Evolutionary conservation across 1,140 invertebrate species (phyloP), one percentile per base, ranked within the genome.

Genomic region (Carcinoscorpius rotundicauda): DNA sequence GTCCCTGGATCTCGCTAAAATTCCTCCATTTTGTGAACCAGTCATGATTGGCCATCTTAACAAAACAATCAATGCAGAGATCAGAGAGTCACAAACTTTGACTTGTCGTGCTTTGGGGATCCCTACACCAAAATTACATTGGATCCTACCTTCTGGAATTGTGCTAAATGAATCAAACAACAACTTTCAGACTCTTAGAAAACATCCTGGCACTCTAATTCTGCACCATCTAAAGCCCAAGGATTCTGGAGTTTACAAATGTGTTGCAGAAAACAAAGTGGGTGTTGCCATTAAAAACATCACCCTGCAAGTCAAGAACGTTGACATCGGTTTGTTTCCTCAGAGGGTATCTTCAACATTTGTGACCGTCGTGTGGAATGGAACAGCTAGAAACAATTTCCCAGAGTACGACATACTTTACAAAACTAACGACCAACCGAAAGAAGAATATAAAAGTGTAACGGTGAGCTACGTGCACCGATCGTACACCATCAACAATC

Each of bases 361-460:
- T 65, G 75, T 81, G 48, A 78, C 78, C 1, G 71, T 81, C 8
- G 73, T 78, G 4, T 79, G 77, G 76, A 78, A 77, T 60, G 80
- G 79, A 6, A 78, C 76, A 48, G 77, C 75, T 51, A 71, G 76
- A 6, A 73, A 73, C 49, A 69, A 73, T 58, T 75, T 76, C 57
- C 73, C 74, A 9, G 72, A 77, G 57, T 80, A 78, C 65, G 74
- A 77, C 61, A 74, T 81, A 49, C 67, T 75, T 5, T 79, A 78
- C 67, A 67, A 69, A 29, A 56, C 52, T 4, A 60, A 57, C 29
- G 62, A 63, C 3, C 53, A 51, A 48, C 4, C 9, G 6, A 55
- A 10, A 73, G 55, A 64, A 49, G 48, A 63, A 48, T 69, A 67
- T 49, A 59, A 62, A 50, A 67, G 63, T 8, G 66, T 69, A 3